Conservation (phyloP, 2,797 vertebrate genomes). For the Chiroxiphia lanceolata region DNA sequence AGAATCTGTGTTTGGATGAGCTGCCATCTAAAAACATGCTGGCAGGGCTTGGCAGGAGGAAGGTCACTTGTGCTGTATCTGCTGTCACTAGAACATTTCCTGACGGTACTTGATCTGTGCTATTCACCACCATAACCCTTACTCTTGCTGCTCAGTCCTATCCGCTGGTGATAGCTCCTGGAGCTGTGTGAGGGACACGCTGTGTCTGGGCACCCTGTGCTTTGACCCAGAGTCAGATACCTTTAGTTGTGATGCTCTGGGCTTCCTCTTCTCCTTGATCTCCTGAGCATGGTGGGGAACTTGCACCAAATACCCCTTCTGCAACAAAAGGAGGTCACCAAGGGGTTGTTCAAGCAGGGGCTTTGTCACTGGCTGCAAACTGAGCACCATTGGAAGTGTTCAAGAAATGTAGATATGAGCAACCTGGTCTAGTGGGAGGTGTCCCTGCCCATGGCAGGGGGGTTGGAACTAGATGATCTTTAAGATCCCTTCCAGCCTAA, state of each 20-base stretch:
- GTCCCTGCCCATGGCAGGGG: not conserved
- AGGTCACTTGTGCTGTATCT: not conserved
- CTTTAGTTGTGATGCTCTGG: not conserved
- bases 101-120: accelerated
- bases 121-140: not conserved
- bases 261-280: not conserved
- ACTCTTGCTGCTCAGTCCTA: not conserved
- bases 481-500: not conserved
- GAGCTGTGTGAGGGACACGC: accelerated
- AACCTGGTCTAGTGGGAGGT: not conserved
- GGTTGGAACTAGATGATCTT: not conserved
- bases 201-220: not conserved
- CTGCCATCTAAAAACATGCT: not conserved
- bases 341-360: not conserved
- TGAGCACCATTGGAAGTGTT: not conserved
- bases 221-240: not conserved
- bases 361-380: not conserved
- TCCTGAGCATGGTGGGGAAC: not conserved
- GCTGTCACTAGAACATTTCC: not conserved
- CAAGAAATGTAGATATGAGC: not conserved
- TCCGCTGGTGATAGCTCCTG: not conserved
- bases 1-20: not conserved
- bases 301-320: not conserved
- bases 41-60: not conserved
- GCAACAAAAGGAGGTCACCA: not conserved